Base-by-base conservation (phyloP, 2,797 vertebrate genomes). In the Salmo trutta region DNA sequence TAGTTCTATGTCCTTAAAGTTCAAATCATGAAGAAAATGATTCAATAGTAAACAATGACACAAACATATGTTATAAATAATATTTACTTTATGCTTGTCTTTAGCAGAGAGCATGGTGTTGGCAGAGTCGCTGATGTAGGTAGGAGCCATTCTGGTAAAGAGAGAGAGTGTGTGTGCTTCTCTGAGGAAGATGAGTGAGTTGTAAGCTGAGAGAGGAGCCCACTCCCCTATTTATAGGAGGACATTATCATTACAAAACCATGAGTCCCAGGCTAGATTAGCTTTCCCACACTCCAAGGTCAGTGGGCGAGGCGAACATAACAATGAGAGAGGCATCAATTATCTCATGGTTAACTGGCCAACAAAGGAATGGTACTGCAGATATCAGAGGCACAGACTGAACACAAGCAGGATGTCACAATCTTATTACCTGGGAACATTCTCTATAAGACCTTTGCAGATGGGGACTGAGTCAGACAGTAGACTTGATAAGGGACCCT, bases 251-350 rank as follows among this genome's bases (percentile, higher is more conserved):
- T 92, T 81, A 92, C 90, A 92, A 88, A 92, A 87, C 81, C 83
- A 0, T 94, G 93, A 88, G 93, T 93, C 91, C 89, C 74, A 15
- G 52, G 90, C 85, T 87, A 67, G 71, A 73, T 81, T 79, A 85
- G 84, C 90, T 94, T 96, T 95, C 95, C 95, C 95, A 96, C 94
- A 93, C 88, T 95, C 91, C 0, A 16, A 78, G 90, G 90, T 95
- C 96, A 94, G 95, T 95, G 87, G 54, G 85, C 59, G 74, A 78
- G 78, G 70, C 0, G 17, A 78, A 76, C 77, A 59, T 81, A 76
- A 95, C 93, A 92, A 93, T 91, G 82, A 84, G 70, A 80, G 81
- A 86, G 91, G 91, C 89, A 72, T 90, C 89, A 83, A 88, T 91
- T 93, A 94, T 91, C 93, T 94, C 94, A 93, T 88, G 95, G 93